Evolutionary conservation across 2,888 invertebrate genomes (phyloP), one percentile per base, ranked within the genome.

Genomic region (Scaptomyza tumidula): DNA sequence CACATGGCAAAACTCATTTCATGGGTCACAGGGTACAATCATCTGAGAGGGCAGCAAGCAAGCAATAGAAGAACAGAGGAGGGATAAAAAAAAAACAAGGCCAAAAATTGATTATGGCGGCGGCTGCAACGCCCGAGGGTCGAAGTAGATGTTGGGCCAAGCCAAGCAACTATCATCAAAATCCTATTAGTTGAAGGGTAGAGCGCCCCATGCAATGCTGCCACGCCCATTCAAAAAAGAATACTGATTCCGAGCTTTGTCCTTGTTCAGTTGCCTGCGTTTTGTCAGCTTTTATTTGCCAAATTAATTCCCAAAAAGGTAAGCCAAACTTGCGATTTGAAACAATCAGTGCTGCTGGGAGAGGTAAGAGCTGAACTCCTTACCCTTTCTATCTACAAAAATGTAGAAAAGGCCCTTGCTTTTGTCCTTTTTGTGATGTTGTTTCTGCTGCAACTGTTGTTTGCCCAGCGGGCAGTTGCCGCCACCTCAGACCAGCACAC

Each of bases 21-120:
- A 91, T 91, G 91, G 90, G 89, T 91, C 91, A 91, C 86, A 90
- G 89, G 80, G 78, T 89, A 90, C 90, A 91, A 91, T 91, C 91
- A 88, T 89, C 75, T 74, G 71, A 71, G 71, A 64, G 67, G 53
- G 52, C 70, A 63, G 19, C 62, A 45, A 64, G 59, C 55, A 59
- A 69, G 60, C 70, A 62, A 65, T 69, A 59, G 59, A 67, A 35
- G 57, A 63, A 65, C 54, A 41, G 39, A 14, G 7, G 39, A 14
- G 7, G 24, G 24, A 3, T 7, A 60, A 68, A 59, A 71, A 81
- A 72, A 67, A 78, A 82, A 69, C 71, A 78, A 74, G 76, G 71
- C 71, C 84, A 80, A 84, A 88, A 86, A 86, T 87, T 87, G 88
- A 87, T 88, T 87, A 84, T 82, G 75, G 78, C 75, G 50, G 59